These are phyloP conservation scores for Parthenolecanium corni DNA, from an alignment of 2,888 invertebrate species.

Conservation along the genomic window DNA sequence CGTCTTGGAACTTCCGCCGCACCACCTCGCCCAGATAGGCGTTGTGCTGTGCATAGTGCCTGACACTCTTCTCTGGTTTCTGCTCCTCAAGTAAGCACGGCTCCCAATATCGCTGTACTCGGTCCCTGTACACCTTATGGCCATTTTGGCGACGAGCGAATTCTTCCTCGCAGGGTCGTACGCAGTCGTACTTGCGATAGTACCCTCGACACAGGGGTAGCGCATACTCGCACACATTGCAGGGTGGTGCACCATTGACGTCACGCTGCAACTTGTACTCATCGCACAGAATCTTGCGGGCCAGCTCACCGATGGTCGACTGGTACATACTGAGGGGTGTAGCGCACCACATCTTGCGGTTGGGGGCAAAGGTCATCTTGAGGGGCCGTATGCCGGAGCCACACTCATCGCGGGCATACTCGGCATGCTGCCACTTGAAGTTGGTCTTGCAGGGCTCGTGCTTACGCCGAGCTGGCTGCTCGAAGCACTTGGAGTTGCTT, in stretches of 20 bases:
- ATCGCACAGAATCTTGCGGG: constrained; percentile 8
- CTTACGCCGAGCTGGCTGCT: not conserved
- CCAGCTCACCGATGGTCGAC: constrained; percentile 14
- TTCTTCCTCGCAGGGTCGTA: constrained; percentile 8
- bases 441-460: not conserved
- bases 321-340: constrained; percentile 17
- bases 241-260: constrained; percentile 7
- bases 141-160: not conserved
- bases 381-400: constrained; percentile 10
- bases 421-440: constrained; percentile 6
- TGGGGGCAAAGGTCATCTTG: not conserved
- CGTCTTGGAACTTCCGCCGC: not conserved
- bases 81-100: constrained; percentile 6
- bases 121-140: constrained; percentile 5
- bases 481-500: not conserved
- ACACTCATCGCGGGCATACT: constrained; percentile 12
- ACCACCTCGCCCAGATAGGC: not conserved
- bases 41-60: constrained; percentile 3
- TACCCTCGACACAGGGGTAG: constrained; percentile 12
- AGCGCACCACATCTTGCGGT: constrained; percentile 2
- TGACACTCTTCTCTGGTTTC: not conserved
- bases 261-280: not conserved
- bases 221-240: constrained; percentile 11
- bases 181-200: constrained; percentile 17
- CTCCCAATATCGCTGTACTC: constrained; percentile 10